Base-by-base conservation (phyloP, 2,113 vertebrate species). In the Channa argus region DNA sequence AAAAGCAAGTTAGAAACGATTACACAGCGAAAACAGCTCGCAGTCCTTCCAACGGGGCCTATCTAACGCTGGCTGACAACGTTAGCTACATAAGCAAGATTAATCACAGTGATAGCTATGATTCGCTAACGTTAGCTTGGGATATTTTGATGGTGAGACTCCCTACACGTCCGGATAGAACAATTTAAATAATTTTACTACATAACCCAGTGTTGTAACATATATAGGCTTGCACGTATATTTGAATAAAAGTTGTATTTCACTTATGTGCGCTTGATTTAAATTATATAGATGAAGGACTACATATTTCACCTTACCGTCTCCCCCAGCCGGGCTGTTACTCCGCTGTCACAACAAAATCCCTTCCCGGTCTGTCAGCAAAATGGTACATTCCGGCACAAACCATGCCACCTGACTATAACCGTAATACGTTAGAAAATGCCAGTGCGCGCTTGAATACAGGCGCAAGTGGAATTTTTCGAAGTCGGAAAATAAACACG, bases 281-380 rank as follows among this genome's bases (percentile, higher is more conserved):
- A 14, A 63, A 72, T 49, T 4, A 60, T 2, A 65, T 0, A 13
- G 39, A 56, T 9, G 12, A 79, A 79, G 43, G 5, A 55, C 34
- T 37, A 1, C 8, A 8, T 24, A 67, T 43, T 33, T 63, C n/a
- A 33, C 54, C 86, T 89, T 84, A 83, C 90, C 88, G 89, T 91
- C 13, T 78, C 60, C 82, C 79, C 79, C 86, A 51, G 67, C 89
- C 88, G 86, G 91, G 85, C 83, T 86, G 66, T 67, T 63, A 75
- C 80, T 87, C 69, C 41, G 71, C 91, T 89, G 86, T 89, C 86
- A 90, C 86, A 91, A 91, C 89, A 88, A 64, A 89, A 89, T 88
- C 80, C 81, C 74, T 24, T 77, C 85, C 90, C 81, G 61, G 78
- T 85, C 63, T 60, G 66, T 53, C 38, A 6, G 45, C 33, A 5